Conservation (phyloP, 53 echinoderm and acorn worm genomes). For the Hippasteria phrygiana region DNA sequence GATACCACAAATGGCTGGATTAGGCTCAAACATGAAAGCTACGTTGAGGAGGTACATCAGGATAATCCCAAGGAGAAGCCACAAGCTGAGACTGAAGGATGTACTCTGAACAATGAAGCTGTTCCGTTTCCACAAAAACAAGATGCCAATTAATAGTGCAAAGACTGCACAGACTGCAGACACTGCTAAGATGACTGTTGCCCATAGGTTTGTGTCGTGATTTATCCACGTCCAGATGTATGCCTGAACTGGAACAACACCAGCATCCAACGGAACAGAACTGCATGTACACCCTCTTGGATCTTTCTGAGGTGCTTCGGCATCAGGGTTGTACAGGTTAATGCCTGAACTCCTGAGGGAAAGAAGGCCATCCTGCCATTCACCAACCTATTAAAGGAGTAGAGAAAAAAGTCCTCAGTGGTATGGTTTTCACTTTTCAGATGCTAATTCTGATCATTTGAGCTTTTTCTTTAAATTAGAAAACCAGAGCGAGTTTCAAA, state of each 20-base stretch:
- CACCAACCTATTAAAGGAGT: slow-evolving; percentile 54
- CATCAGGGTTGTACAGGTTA: slow-evolving; percentile 64
- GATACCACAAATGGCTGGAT: slow-evolving; percentile 71
- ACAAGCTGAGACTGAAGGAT: slow-evolving; percentile 64
- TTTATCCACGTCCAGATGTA: slow-evolving; percentile 42
- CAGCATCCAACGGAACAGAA: neutral
- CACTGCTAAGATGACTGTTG: slow-evolving; percentile 62
- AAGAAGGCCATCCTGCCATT: slow-evolving; percentile 55
- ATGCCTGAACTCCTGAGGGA: slow-evolving; percentile 23
- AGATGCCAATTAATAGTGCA: slow-evolving; percentile 8
- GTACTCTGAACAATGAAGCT: slow-evolving; percentile 65
- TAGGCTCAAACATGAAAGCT: slow-evolving; percentile 72
- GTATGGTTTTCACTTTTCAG: no score
- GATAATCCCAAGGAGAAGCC: slow-evolving; percentile 74
- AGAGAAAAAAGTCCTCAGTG: neutral
- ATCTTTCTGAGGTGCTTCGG: slow-evolving; percentile 48
- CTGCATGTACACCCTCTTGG: slow-evolving; percentile 56
- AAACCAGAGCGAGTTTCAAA: no score
- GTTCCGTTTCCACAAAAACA: slow-evolving; percentile 47
- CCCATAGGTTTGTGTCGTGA: slow-evolving; percentile 64
- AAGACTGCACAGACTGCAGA: slow-evolving; percentile 52
- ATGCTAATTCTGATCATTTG: no score
- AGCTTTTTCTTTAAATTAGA: no score
- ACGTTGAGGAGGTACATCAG: slow-evolving; percentile 79
- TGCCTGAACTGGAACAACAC: neutral